Evolutionary conservation across 2,888 invertebrate species (phyloP).

Genomic region (Drosophila hamatofila): DNA sequence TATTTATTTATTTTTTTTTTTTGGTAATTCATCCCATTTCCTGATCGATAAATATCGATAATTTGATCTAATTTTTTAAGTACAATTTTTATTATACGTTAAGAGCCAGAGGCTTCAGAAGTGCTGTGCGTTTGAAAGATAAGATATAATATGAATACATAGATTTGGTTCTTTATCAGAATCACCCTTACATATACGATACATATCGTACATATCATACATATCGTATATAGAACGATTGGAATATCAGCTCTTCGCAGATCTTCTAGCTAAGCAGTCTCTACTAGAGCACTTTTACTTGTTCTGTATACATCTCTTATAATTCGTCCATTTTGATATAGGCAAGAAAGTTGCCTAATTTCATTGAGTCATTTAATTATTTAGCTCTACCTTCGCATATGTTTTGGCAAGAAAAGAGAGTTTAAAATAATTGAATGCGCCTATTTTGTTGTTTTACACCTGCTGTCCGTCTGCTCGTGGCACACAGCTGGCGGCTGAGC

Average conservation of each 20-base stretch:
- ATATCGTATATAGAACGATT: too few species aligned
- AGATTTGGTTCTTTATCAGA: too few species aligned
- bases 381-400: slow-evolving; percentile 14
- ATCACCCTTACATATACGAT: too few species aligned
- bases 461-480: slow-evolving; percentile 41
- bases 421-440: slow-evolving; percentile 17
- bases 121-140: too few species aligned
- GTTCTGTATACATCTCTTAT: neutral
- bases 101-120: neutral
- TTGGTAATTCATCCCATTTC: too few species aligned
- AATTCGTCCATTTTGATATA: neutral
- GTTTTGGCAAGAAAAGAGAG: slow-evolving; percentile 18
- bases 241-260: neutral
- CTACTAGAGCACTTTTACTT: neutral
- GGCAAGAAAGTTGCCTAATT: neutral
- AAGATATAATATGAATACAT: neutral
- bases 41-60: neutral
- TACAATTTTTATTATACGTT: neutral
- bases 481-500: slow-evolving; percentile 26
- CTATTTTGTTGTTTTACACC: slow-evolving; percentile 18
- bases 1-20: too few species aligned
- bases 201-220: too few species aligned
- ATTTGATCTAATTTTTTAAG: neutral
- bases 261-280: neutral
- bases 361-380: slow-evolving; percentile 1